Percentiles rank a stretch among this genome's conserved stretches.
These are phyloP conservation scores for Myotis myotis DNA, from an alignment of 2,797 vertebrate genomes.

Conservation along the genomic window DNA sequence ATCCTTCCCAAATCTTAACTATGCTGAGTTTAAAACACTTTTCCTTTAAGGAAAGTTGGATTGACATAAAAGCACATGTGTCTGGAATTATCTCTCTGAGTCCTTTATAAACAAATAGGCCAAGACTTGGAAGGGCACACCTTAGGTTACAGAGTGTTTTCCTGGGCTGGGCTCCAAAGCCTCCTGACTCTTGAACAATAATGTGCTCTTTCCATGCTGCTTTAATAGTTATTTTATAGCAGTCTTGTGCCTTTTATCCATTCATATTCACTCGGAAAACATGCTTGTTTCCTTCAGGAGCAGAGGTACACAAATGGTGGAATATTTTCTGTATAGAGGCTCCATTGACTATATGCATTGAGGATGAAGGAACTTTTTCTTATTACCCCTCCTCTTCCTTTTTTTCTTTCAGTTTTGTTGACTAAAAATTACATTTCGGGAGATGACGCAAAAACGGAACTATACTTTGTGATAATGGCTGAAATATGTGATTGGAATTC, in stretches of 20 bases:
- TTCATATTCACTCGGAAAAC: conserved; percentile 8
- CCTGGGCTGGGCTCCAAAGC: conserved; percentile 68
- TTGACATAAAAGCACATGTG: conserved; percentile 39
- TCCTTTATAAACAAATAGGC: conserved; percentile 49
- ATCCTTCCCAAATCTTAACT: not conserved
- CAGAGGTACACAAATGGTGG: not conserved
- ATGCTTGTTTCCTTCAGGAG: not conserved
- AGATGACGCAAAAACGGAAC: not conserved
- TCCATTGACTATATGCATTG: not conserved
- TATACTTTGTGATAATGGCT: not conserved
- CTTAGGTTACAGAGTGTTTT: conserved; percentile 54
- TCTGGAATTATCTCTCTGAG: conserved; percentile 58
- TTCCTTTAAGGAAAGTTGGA: conserved; percentile 54
- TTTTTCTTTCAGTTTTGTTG: not conserved
- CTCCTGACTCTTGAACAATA: conserved; percentile 69
- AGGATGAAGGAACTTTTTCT: not conserved
- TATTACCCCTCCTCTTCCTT: not conserved
- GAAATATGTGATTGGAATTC: not conserved
- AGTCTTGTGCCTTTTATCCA: conserved; percentile 17
- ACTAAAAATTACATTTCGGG: not conserved
- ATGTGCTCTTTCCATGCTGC: conserved; percentile 54
- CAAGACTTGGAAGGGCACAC: conserved; percentile 49
- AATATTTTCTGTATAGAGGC: not conserved
- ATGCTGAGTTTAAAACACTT: not conserved
- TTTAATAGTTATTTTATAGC: conserved; percentile 53